Percentiles rank a stretch among this genome's conserved stretches.
phyloP scores from a whole-genome alignment of 2,888 invertebrate genomes.

The Pardosa pseudoannulata region DNA sequence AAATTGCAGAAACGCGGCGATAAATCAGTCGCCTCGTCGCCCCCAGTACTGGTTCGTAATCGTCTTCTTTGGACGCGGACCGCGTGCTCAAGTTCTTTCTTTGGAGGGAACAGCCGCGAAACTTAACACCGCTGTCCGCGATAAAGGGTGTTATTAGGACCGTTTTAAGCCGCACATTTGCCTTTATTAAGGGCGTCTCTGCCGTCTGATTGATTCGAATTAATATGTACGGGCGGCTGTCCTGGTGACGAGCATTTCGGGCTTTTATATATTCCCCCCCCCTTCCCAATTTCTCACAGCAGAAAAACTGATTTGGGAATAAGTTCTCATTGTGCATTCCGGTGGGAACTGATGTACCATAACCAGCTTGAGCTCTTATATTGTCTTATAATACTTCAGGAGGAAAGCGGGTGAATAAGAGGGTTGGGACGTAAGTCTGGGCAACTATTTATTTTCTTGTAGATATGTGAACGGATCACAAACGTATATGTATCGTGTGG shows the following conservation, averaged over 20 bases:
- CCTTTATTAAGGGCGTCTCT: background rate
- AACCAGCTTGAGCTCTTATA: too few relatives aligned
- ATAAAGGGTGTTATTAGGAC: background rate
- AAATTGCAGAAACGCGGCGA: conserved; percentile 38
- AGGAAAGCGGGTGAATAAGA: too few relatives aligned
- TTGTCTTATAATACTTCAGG: too few relatives aligned
- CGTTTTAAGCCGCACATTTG: background rate
- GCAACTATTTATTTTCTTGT: too few relatives aligned
- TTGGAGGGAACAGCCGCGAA: background rate
- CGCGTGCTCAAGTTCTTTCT: background rate
- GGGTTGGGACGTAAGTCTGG: too few relatives aligned
- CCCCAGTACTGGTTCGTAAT: background rate
- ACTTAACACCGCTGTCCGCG: background rate
- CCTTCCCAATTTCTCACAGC: background rate
- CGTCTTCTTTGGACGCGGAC: background rate
- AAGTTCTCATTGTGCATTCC: background rate
- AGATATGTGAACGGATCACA: too few relatives aligned
- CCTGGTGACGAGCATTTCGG: background rate
- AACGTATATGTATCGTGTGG: too few relatives aligned
- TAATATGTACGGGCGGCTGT: background rate
- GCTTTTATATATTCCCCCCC: background rate
- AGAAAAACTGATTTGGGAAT: background rate
- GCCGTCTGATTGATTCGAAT: conserved; percentile 6
- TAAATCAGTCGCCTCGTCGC: background rate
- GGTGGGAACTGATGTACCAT: background rate